Base-by-base conservation (phyloP, 2,797 vertebrate genomes). In the Sternotherus odoratus region DNA sequence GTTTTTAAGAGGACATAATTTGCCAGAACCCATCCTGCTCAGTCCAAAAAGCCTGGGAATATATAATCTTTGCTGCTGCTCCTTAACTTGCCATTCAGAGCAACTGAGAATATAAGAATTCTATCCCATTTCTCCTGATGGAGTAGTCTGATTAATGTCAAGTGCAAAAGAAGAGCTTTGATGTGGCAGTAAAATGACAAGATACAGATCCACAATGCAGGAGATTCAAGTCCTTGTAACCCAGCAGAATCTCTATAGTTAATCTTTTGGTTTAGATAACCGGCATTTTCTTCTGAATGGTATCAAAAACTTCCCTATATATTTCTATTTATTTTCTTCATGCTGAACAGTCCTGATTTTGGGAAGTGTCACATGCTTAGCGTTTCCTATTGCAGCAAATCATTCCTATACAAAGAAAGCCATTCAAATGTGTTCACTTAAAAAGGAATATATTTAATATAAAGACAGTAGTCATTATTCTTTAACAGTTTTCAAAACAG, bases 401-500 rank as follows among this genome's bases (percentile, higher is more conserved):
- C 77, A 78, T 79, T 78, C 74, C 79, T 30, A 36, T 13, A 90
- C 36, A 90, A 93, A 72, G 54, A n/a, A 85, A 90, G 21, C 28
- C 48, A 91, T 39, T 82, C 24, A 89, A 88, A 94, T 82, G 8
- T 2, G 1, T 53, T 85, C 2, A 48, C 36, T 88, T 92, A 24
- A 79, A 60, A 93, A 77, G 80, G 19, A 92, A 81, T 9, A 66
- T 26, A 77, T 24, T 43, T 57, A 79, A 91, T 83, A 80, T 23
- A 86, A 86, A 86, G 49, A 90, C 2, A 93, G n/a, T 2, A 93
- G 66, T 90, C 43, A 69, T 88, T 89, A 75, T 80, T 90, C 39
- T 85, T 90, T 72, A 91, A 78, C 10, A 80, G 53, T 60, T 85
- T 88, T 79, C 57, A 79, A 91, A 87, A 30, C n/a, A 43, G 83